These are phyloP conservation scores for Drosophila glabriapex DNA, from an alignment of 2,888 invertebrate genomes.

Conservation along the genomic window DNA sequence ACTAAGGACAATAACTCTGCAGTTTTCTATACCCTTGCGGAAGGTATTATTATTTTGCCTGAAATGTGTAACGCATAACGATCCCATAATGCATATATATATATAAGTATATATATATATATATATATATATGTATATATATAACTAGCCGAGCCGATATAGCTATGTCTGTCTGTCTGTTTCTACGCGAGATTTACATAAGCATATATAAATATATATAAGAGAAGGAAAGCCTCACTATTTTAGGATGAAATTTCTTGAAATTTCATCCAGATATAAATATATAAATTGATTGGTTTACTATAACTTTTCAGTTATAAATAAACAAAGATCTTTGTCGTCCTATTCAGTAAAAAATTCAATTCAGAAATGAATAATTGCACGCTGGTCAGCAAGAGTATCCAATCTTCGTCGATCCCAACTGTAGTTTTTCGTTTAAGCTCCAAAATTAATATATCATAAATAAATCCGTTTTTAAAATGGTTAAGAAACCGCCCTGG, in stretches of 20 bases:
- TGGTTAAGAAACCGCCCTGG: not conserved
- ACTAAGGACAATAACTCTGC: slow-evolving; percentile 11
- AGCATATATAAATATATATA: too few species aligned
- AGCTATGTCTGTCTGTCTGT: not conserved
- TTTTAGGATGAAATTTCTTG: not conserved
- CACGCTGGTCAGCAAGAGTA: not conserved
- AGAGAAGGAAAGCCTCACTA: not conserved
- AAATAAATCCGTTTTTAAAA: slow-evolving; percentile 1
- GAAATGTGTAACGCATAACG: too few species aligned
- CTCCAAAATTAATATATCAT: slow-evolving; percentile 7
- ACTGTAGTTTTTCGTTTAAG: not conserved
- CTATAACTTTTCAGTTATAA: not conserved
- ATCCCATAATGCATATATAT: too few species aligned
- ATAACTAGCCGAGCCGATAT: not conserved
- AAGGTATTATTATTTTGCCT: not conserved
- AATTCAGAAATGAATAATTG: not conserved
- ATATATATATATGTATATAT: too few species aligned
- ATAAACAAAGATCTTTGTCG: not conserved
- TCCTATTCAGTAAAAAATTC: not conserved
- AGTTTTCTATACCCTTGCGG: slow-evolving; percentile 8
- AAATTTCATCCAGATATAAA: not conserved
- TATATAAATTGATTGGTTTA: not conserved
- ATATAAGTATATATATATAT: too few species aligned
- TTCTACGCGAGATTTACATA: too few species aligned
- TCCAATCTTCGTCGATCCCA: not conserved